These are phyloP conservation scores for Epizoanthus illoricatus DNA, from an alignment of 92 coral and sea anemone genomes.

Conservation along the genomic window DNA sequence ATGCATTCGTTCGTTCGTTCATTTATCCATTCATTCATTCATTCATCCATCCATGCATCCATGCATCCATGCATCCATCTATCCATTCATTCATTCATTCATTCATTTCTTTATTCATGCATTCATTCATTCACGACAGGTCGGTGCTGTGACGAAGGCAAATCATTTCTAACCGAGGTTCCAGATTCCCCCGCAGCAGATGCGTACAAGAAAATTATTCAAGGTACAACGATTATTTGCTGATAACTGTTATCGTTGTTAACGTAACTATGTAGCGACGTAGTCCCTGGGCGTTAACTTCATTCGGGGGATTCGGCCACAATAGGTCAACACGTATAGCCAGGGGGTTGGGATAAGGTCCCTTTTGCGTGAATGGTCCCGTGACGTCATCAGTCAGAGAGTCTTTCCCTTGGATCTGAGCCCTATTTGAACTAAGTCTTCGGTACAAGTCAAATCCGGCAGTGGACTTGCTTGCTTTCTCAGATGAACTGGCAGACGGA, in stretches of 20 bases:
- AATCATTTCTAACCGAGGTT: constrained; percentile 85
- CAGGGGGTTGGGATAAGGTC: too few species aligned
- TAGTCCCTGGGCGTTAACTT: neutral
- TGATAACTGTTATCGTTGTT: neutral
- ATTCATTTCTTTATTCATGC: neutral
- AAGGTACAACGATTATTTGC: constrained; percentile 54
- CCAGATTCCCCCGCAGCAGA: constrained; percentile 98
- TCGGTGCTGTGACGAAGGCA: constrained; percentile 94
- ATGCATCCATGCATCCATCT: too few species aligned
- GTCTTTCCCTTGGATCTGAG: too few species aligned
- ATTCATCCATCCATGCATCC: too few species aligned
- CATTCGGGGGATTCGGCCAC: neutral
- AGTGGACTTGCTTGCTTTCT: too few species aligned
- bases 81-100: neutral
- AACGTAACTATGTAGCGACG: neutral
- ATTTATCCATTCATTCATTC: too few species aligned
- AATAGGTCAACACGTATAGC: too few species aligned
- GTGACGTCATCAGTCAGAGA: too few species aligned
- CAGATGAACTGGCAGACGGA: neutral
- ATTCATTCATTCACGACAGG: constrained; percentile 45
- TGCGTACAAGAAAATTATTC: constrained; percentile 82
- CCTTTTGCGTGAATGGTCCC: too few species aligned
- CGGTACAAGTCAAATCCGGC: too few species aligned
- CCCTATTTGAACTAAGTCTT: too few species aligned
- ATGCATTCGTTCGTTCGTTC: too few species aligned